Evolutionary conservation across 2,797 vertebrate species (phyloP), one percentile per base, ranked within the genome.

Genomic region (Eulemur mongoz): DNA sequence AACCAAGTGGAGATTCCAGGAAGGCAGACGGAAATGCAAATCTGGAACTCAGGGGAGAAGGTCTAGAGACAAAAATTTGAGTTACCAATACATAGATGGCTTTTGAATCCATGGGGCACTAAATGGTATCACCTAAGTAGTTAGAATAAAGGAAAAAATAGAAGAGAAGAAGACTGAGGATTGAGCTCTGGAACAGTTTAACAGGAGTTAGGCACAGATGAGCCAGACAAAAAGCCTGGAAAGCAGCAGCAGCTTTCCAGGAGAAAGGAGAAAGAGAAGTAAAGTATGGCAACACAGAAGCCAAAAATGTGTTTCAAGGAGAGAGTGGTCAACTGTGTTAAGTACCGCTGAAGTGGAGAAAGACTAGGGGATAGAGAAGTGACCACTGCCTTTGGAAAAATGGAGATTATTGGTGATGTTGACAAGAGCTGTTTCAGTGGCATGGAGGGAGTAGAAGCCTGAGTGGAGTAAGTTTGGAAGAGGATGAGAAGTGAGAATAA

Each of bases 1-100:
- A 92, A 88, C 57, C 40, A 84, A 84, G 40, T 50, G 45, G 30
- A 38, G 7, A 95, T 25, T 90, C 52, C 45, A 83, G 35, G n/a
- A 81, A 96, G 40, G 38, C 43, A 93, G 23, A 35, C 32, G 23
- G 79, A 91, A 93, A 86, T 67, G 27, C 79, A 93, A 87, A 86
- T 61, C 50, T 91, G 30, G 57, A 96, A 95, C 59, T 87, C 69
- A 78, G 18, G n/a, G 61, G 43, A 82, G 17, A 69, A 7, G 52
- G 43, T 23, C 23, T 73, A 30, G 48, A 52, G 57, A 88, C 38
- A 95, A 95, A 86, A 89, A 65, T 65, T 18, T 86, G 70, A 90
- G 52, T 84, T 57, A 91, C 7, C 20, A 75, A 61, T 80, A 69
- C 43, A 83, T 0, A 93, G 54, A 82, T 27, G 10, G 23, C 45